These are phyloP conservation scores for Salticus scenicus DNA, from an alignment of 2,888 invertebrate species.

Conservation along the genomic window DNA sequence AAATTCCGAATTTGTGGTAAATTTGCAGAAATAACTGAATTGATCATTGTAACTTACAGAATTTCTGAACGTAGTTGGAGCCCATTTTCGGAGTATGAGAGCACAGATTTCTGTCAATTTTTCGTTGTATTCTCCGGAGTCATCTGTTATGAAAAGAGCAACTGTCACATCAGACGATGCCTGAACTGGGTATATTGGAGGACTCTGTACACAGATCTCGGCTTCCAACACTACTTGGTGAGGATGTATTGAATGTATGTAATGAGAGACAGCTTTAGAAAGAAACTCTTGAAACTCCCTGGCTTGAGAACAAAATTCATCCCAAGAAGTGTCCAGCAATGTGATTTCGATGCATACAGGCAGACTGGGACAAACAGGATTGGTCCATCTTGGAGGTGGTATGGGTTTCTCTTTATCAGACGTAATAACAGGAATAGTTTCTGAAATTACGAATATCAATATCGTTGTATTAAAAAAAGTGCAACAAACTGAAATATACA, in stretches of 20 bases:
- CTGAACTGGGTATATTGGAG: not conserved
- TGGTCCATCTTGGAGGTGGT: slow-evolving; percentile 38
- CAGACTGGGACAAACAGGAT: slow-evolving; percentile 51
- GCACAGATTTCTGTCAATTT: slow-evolving; percentile 56
- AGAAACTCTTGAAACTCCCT: slow-evolving; percentile 57
- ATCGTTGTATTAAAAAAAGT: not conserved
- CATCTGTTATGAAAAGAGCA: slow-evolving; percentile 45
- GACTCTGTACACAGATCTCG: slow-evolving; percentile 23
- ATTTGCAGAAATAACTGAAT: not conserved
- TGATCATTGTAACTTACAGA: slow-evolving; percentile 24
- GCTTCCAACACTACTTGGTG: slow-evolving; percentile 45
- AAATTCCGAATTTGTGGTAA: too few relatives aligned
- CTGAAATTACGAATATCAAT: not conserved
- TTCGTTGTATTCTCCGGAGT: slow-evolving; percentile 60
- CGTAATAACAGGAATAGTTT: not conserved
- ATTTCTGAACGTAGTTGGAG: slow-evolving; percentile 45
- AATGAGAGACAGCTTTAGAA: slow-evolving; percentile 43
- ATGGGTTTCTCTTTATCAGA: not conserved
- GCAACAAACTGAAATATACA: too few relatives aligned
- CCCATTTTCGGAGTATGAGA: slow-evolving; percentile 51
- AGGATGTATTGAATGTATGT: slow-evolving; percentile 35
- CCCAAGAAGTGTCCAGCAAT: slow-evolving; percentile 60
- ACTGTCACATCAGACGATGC: slow-evolving; percentile 27
- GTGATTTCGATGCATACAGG: slow-evolving; percentile 60
- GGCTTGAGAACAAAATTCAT: slow-evolving; percentile 60